phyloP scores from a whole-genome alignment of 2,888 invertebrate species.

The Coelogynopora nodosa region DNA sequence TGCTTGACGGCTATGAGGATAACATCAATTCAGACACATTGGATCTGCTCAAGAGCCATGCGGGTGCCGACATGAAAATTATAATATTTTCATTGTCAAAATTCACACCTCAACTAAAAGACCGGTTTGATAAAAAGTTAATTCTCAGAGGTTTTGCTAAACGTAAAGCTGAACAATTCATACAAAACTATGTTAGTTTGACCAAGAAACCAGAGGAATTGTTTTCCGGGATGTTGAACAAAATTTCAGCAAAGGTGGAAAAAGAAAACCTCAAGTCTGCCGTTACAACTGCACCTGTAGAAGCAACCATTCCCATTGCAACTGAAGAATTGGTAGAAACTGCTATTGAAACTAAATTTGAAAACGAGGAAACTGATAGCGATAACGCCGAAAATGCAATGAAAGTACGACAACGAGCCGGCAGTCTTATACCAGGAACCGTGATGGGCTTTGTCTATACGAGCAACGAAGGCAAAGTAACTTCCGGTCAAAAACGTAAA shows the following conservation, averaged over 20 bases:
- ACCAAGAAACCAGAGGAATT: conserved; percentile 41
- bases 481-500: not conserved
- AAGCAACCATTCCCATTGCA: not conserved
- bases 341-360: not conserved
- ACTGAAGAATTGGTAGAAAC: not conserved
- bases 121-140: conserved; percentile 41
- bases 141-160: conserved; percentile 31
- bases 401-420: conserved; percentile 18
- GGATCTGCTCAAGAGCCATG: conserved; percentile 50
- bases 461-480: not conserved
- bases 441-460: conserved; percentile 22
- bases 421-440: conserved; percentile 33
- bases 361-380: not conserved
- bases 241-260: conserved; percentile 4
- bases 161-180: conserved; percentile 41
- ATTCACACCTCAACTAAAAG: conserved; percentile 40
- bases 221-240: conserved; percentile 40
- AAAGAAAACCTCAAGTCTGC: not conserved
- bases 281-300: not conserved
- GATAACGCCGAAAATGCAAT: not conserved
- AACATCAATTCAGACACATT: conserved; percentile 46
- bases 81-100: conserved; percentile 46
- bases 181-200: conserved; percentile 43
- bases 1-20: conserved; percentile 54
- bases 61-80: conserved; percentile 50